Percentiles rank a stretch among this genome's conserved stretches.
Conservation (phyloP, 2,888 invertebrate genomes). For the Euclidia mi region DNA sequence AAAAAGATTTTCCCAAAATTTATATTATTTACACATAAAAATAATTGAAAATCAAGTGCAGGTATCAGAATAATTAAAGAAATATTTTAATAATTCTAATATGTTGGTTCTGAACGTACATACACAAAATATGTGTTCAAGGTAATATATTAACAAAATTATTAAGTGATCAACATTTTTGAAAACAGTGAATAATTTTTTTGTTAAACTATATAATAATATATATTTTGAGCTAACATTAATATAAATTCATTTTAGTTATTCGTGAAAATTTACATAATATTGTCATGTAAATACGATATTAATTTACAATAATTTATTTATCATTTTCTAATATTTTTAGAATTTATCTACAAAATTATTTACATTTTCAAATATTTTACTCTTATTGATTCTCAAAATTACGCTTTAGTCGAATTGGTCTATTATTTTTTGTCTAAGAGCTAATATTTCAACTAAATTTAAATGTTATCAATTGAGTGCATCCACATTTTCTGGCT, state of each 20-base stretch:
- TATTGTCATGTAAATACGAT: slow-evolving; percentile 44
- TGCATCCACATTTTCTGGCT: slow-evolving; percentile 17
- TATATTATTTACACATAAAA: too few relatives aligned
- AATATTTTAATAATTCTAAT: too few relatives aligned
- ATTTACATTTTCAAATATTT: slow-evolving; percentile 37
- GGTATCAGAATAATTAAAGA: too few relatives aligned
- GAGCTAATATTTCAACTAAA: slow-evolving; percentile 33
- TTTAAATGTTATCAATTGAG: slow-evolving; percentile 17
- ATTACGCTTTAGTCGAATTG: slow-evolving; percentile 55
- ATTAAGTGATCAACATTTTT: too few relatives aligned
- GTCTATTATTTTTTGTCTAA: slow-evolving; percentile 53
- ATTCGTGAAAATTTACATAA: slow-evolving; percentile 9
- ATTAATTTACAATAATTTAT: slow-evolving; percentile 31
- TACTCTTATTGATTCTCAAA: slow-evolving; percentile 39
- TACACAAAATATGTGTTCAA: too few relatives aligned
- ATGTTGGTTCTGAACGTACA: too few relatives aligned
- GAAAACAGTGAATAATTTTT: too few relatives aligned
- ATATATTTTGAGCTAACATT: not conserved
- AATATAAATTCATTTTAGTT: not conserved
- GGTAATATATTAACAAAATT: too few relatives aligned
- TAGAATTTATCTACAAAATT: slow-evolving; percentile 30
- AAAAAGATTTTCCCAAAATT: too few relatives aligned
- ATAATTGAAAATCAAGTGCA: too few relatives aligned
- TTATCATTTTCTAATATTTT: slow-evolving; percentile 21
- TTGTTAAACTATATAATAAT: not conserved